These are phyloP conservation scores for Podarcis siculus DNA, from an alignment of 2,797 vertebrate genomes.

Conservation along the genomic window DNA sequence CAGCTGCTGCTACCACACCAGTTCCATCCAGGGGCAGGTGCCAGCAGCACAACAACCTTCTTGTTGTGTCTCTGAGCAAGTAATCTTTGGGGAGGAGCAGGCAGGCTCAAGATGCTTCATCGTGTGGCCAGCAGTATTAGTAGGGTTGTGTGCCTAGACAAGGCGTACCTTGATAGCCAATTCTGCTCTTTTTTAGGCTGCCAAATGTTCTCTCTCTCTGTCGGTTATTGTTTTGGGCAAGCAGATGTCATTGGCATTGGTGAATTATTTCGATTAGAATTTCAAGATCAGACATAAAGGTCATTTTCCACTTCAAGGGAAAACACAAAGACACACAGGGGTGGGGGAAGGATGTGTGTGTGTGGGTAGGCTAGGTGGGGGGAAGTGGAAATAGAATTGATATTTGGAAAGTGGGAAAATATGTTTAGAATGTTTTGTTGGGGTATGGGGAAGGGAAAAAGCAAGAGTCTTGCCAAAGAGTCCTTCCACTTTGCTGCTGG, in stretches of 20 bases:
- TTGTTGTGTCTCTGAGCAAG: constrained; percentile 22
- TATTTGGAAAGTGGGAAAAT: constrained; percentile 79
- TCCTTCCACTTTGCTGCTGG: constrained; percentile 59
- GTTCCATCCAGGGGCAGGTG: neutral
- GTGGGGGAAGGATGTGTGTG: neutral
- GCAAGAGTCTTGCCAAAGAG: constrained; percentile 37
- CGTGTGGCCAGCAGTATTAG: constrained; percentile 58
- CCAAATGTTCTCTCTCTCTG: constrained; percentile 53
- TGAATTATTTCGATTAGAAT: constrained; percentile 72
- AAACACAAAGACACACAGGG: neutral
- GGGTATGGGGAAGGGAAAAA: constrained; percentile 23
- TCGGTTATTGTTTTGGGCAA: constrained; percentile 76
- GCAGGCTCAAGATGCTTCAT: constrained; percentile 37
- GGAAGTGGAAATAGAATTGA: constrained; percentile 70
- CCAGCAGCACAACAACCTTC: neutral
- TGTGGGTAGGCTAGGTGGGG: constrained; percentile 15
- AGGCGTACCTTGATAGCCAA: constrained; percentile 61
- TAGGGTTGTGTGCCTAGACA: constrained; percentile 8
- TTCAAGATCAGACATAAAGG: constrained; percentile 73
- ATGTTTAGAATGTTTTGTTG: constrained; percentile 71
- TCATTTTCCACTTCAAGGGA: constrained; percentile 68
- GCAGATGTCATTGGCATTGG: constrained; percentile 56
- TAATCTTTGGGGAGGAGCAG: constrained; percentile 25
- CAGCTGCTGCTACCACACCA: neutral
- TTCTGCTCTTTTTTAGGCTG: constrained; percentile 59